A percentile compares a stretch with the other conserved stretches of the same genome.
These are phyloP conservation scores for Trematocara unimaculatum DNA, from an alignment of 2,113 vertebrate genomes.

Conservation along the genomic window DNA sequence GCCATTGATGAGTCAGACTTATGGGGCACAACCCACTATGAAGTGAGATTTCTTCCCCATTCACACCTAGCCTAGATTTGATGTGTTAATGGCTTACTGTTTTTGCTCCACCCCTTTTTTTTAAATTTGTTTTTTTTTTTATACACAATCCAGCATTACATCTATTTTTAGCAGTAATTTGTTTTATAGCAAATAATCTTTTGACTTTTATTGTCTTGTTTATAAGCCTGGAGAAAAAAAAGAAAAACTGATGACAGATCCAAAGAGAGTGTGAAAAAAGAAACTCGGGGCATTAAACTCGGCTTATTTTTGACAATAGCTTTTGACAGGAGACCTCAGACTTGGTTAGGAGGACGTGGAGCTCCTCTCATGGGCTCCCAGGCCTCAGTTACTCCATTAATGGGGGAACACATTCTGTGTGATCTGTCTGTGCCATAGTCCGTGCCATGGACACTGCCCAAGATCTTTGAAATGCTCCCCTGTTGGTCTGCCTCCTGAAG, in stretches of 20 bases:
- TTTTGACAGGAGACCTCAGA: slow-evolving; percentile 58
- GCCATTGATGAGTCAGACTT: slow-evolving; percentile 59
- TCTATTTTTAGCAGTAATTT: neutral
- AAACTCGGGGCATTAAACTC: slow-evolving; percentile 16
- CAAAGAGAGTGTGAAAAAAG: slow-evolving; percentile 12
- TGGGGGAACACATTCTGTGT: slow-evolving; percentile 63
- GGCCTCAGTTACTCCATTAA: slow-evolving; percentile 57
- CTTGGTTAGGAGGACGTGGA: slow-evolving; percentile 34
- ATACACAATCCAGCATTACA: neutral
- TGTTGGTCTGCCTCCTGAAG: slow-evolving; percentile 48
- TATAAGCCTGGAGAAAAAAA: neutral
- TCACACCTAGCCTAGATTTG: neutral
- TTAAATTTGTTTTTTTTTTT: neutral
- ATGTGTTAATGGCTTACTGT: slow-evolving; percentile 18
- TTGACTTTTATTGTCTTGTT: neutral
- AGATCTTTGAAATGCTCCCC: slow-evolving; percentile 56
- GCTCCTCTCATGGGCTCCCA: slow-evolving; percentile 38
- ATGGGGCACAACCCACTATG: slow-evolving; percentile 15
- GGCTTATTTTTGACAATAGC: slow-evolving; percentile 35
- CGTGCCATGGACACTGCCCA: slow-evolving; percentile 67
- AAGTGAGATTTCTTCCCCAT: slow-evolving; percentile 23
- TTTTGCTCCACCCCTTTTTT: neutral
- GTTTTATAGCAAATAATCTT: slow-evolving; percentile 1
- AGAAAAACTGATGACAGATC: slow-evolving; percentile 6
- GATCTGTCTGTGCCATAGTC: slow-evolving; percentile 56